Evolutionary conservation across 2,888 invertebrate genomes (phyloP), one percentile per base, ranked within the genome.

Genomic region (Hylaea fasciaria): DNA sequence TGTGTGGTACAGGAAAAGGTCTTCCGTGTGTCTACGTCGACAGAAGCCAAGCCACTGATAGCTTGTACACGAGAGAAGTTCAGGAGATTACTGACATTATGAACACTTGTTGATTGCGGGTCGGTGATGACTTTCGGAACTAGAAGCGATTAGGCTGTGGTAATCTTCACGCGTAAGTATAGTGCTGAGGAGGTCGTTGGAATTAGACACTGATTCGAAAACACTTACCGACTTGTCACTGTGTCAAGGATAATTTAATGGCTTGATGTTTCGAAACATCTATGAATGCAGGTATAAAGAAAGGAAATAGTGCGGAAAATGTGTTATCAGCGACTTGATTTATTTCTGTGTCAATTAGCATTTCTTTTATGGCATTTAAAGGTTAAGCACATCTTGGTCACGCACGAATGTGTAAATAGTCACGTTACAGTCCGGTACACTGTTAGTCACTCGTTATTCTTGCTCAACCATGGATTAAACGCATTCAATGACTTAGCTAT

Each of bases 1-100:
- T 65, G 66, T 65, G 64, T 57, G 62, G 52, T 66, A 77, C 77
- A 81, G 81, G 79, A 81, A 81, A 78, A 74, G 72, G 73, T 80
- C 80, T 81, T 80, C 72, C 68, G 75, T 70, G 64, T 72, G 71
- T 72, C 74, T 69, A 71, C 71, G 70, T 71, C 70, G 76, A 82
- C 87, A 89, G 88, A 89, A 86, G 84, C 76, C 65, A 64, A 63
- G 70, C 70, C 77, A 71, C 80, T 85, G 82, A 81, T 81, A 80
- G 74, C 71, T 70, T 73, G 72, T 71, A 71, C 81, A 83, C 78
- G 82, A 82, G 74, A 73, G 73, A 72, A 75, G 78, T 79, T 82
- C 69, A 69, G 72, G 72, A 81, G 83, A 88, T 87, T 85, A 83
- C 79, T 66, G 71, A 73, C 78, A 85, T 86, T 84, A 86, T 56